Evolutionary conservation across 2,797 vertebrate species (phyloP).

Genomic region (Hippocampus kuda): DNA sequence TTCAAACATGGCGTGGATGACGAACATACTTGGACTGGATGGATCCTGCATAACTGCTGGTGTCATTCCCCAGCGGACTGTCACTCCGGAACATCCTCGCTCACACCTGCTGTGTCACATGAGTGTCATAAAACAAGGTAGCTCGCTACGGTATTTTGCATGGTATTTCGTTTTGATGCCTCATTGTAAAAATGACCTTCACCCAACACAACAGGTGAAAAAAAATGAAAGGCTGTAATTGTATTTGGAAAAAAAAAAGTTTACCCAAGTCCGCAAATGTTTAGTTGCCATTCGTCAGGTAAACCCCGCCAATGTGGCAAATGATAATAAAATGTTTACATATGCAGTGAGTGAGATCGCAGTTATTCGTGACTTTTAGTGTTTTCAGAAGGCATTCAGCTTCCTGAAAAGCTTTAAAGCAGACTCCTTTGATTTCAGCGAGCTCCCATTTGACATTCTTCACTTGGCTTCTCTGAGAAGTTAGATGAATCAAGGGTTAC

Average conservation of each 20-base stretch:
- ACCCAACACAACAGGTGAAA: not conserved
- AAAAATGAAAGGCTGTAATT: not conserved
- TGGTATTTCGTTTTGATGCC: not conserved
- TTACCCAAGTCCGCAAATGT: too few species aligned
- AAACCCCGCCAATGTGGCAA: not conserved
- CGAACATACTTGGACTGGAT: conserved; percentile 52
- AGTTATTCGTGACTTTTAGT: not conserved
- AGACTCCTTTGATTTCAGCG: not conserved
- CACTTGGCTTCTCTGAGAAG: too few species aligned
- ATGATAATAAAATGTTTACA: not conserved
- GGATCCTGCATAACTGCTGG: conserved; percentile 49
- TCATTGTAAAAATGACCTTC: not conserved
- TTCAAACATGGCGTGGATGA: not conserved
- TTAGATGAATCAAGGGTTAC: too few species aligned
- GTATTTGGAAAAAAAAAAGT: not conserved
- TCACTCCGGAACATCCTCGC: conserved; percentile 46
- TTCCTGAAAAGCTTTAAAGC: not conserved
- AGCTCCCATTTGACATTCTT: not conserved
- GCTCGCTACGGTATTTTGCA: not conserved
- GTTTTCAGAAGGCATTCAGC: not conserved
- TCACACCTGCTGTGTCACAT: conserved; percentile 25
- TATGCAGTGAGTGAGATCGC: too few species aligned
- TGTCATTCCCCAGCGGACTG: conserved; percentile 40
- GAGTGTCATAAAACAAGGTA: not conserved
- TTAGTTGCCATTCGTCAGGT: not conserved